Evolutionary conservation across 1,140 invertebrate genomes (phyloP).

Genomic region (Aphidius gifuensis): DNA sequence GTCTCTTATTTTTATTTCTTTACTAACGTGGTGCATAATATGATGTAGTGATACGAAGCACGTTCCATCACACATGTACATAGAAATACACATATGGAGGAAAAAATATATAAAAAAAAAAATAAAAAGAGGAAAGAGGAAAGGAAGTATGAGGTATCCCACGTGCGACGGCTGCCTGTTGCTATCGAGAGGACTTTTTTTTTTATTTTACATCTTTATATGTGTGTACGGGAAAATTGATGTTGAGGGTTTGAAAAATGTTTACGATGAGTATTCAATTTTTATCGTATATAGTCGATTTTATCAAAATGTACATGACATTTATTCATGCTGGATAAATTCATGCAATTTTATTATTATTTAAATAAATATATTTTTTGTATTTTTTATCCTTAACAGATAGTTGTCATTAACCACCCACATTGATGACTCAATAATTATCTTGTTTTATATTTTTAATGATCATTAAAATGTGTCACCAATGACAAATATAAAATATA

Average conservation of each 20-base stretch:
- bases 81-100: neutral
- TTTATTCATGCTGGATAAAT: neutral
- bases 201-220: neutral
- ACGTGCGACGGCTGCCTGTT: slow-evolving; percentile 4
- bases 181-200: neutral
- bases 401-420: too few species aligned
- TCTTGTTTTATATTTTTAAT: too few species aligned
- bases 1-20: too few species aligned
- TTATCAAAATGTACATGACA: slow-evolving; percentile 12
- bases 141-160: slow-evolving; percentile 1
- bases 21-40: too few species aligned
- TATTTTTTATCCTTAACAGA: too few species aligned
- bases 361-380: too few species aligned
- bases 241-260: slow-evolving; percentile 1
- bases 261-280: slow-evolving; percentile 13
- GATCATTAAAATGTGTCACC: too few species aligned
- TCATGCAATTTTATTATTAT: too few species aligned
- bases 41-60: neutral
- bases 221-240: neutral
- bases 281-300: neutral
- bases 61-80: neutral
- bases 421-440: too few species aligned
- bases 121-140: too few species aligned
- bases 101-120: too few species aligned
- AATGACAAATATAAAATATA: too few species aligned